Evolutionary conservation across 2,113 vertebrate genomes (phyloP).

Genomic region (Chunga burmeisteri): DNA sequence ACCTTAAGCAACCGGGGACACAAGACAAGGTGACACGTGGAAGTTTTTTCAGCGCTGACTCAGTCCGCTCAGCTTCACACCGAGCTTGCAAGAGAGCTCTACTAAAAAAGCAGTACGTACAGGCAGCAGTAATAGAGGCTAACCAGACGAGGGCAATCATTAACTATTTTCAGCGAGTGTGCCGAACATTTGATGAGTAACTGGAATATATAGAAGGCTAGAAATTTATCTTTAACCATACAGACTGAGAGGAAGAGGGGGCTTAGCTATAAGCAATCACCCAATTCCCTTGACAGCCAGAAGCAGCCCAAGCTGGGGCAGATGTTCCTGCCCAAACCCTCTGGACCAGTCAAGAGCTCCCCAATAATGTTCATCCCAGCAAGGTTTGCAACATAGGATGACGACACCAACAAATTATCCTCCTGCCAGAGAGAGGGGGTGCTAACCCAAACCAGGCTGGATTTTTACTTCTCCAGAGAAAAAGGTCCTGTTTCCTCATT

Average conservation of each 20-base stretch:
- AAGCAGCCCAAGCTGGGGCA: not conserved
- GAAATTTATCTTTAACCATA: not conserved
- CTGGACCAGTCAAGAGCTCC: not conserved
- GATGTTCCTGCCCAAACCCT: not conserved
- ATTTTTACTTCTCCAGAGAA: not conserved
- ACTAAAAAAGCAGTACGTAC: not conserved
- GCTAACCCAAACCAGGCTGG: not conserved
- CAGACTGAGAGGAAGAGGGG: not conserved
- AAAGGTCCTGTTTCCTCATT: not conserved
- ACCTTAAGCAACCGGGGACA: not conserved
- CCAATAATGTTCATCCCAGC: fast-evolving
- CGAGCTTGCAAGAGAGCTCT: not conserved
- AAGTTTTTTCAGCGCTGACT: not conserved
- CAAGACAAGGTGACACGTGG: not conserved
- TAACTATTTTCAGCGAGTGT: not conserved
- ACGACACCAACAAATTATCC: not conserved
- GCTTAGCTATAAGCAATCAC: not conserved
- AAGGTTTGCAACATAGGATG: not conserved
- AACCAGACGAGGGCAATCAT: constrained; percentile 52
- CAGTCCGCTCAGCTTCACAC: too few relatives aligned
- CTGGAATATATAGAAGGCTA: fast-evolving
- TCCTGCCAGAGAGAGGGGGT: not conserved
- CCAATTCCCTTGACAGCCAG: not conserved
- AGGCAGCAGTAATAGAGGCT: not conserved
- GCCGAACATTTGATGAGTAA: not conserved